Conservation (phyloP, 2,888 invertebrate species). For the Latheticus oryzae region DNA sequence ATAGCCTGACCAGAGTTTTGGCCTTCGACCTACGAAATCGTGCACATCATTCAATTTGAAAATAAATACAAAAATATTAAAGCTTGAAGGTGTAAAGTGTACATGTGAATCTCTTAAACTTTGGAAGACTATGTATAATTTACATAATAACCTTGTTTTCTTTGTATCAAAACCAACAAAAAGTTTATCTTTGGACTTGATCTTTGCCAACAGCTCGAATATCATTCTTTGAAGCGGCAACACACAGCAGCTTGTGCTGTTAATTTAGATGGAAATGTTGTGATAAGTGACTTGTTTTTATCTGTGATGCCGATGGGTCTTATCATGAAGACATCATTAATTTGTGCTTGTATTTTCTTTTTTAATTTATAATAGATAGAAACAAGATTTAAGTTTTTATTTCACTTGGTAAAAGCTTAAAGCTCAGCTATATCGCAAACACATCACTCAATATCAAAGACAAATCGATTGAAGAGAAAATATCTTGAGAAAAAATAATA, state of each 20-base stretch:
- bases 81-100: constrained; percentile 6
- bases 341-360: too few relatives aligned
- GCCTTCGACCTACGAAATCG: constrained; percentile 24
- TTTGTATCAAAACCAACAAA: constrained; percentile 19
- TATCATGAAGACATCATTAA: constrained; percentile 25
- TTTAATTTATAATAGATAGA: too few relatives aligned
- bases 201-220: constrained; percentile 16
- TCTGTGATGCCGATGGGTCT: constrained; percentile 20
- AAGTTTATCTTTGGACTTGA: constrained; percentile 12
- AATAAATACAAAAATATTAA: constrained; percentile 13
- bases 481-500: too few relatives aligned
- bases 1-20: constrained; percentile 20
- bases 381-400: too few relatives aligned
- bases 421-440: too few relatives aligned
- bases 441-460: too few relatives aligned
- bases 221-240: constrained; percentile 27
- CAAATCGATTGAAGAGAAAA: too few relatives aligned
- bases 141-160: constrained; percentile 32
- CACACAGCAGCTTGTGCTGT: constrained; percentile 28
- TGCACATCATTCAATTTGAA: constrained; percentile 21
- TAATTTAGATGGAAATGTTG: constrained; percentile 35
- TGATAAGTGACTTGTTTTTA: constrained; percentile 34
- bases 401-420: too few relatives aligned
- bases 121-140: constrained; percentile 7
- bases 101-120: constrained; percentile 6